Evolutionary conservation across 2,113 vertebrate species (phyloP), one percentile per base, ranked within the genome.

Genomic region (Eonycteris spelaea): DNA sequence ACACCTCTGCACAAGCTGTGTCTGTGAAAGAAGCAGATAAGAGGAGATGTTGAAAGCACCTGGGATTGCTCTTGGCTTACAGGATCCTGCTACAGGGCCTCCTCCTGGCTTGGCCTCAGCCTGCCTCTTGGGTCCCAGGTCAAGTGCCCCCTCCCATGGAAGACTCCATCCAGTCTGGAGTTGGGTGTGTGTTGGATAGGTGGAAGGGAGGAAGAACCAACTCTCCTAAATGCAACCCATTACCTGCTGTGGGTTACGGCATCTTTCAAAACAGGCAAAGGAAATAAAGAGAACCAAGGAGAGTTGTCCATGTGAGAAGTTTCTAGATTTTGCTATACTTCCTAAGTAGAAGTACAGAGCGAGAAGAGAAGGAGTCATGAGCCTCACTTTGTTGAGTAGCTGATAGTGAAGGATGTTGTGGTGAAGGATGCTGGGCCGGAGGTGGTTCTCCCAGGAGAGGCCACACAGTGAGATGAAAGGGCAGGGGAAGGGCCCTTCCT

Each of bases 261-360:
- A 10, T 40, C 55, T 67, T 57, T 53, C 65, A 67, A 61, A 48
- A 28, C 11, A 10, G 53, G 45, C 24, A 55, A 9, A 59, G 22
- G 22, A 40, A 33, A 26, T 16, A 59, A 67, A n/a, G 75, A n/a
- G 21, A 59, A 28, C 4, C 10, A 26, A 59, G 24, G 24, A 59
- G 45, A 70, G 30, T n/a, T 53, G 19, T 18, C 35, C 24, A 38
- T 28, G 30, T 24, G 67, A 35, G n/a, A 68, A 33, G 40, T 67
- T 53, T 92, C 77, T 91, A 35, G 68, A 33, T 57, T 70, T 92
- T 53, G 33, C 51, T 51, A 6, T 35, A 57, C 68, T 82, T 40
- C 84, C 68, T 45, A 18, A 13, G 28, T 15, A 21, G 85, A 40
- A 18, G 21, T 5, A 12, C 7, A 43, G 59, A 53, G n/a, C 40